These are phyloP conservation scores for Argyra leucocephala DNA, from an alignment of 2,888 invertebrate genomes.

Conservation along the genomic window DNA sequence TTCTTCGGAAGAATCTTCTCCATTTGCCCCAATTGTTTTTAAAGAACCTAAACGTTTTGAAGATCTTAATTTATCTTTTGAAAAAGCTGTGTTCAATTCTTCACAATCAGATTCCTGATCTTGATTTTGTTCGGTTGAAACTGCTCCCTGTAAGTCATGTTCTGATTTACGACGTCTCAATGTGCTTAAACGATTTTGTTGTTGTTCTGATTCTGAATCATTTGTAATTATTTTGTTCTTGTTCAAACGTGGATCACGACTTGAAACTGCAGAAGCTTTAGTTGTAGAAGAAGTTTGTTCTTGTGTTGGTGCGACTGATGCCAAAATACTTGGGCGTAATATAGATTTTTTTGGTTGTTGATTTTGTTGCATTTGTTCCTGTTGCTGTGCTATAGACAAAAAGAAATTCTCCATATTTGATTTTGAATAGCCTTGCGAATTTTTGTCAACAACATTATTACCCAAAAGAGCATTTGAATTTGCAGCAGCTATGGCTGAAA, in stretches of 20 bases:
- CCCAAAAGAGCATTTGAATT: constrained; percentile 13
- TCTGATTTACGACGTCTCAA: constrained; percentile 18
- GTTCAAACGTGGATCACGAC: constrained; percentile 40
- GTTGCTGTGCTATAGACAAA: constrained; percentile 13
- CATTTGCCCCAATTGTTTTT: not conserved
- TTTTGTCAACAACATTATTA: constrained; percentile 13
- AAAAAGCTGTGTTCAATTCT: not conserved
- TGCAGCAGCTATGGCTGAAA: not conserved
- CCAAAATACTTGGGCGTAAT: constrained; percentile 34
- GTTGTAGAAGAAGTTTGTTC: constrained; percentile 19
- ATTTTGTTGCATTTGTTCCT: constrained; percentile 18
- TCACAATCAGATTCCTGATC: not conserved
- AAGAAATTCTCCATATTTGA: constrained; percentile 19
- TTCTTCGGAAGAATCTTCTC: constrained; percentile 26
- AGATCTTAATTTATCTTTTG: not conserved
- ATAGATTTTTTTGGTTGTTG: constrained; percentile 24
- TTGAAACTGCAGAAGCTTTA: constrained; percentile 28
- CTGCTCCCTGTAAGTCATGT: not conserved
- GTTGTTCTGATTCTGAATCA: constrained; percentile 27
- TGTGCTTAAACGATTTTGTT: constrained; percentile 17
- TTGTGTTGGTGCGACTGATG: constrained; percentile 18
- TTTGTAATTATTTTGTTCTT: constrained; percentile 34
- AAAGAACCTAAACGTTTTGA: not conserved
- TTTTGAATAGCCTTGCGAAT: constrained; percentile 18
- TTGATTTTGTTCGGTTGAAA: not conserved